A percentile compares a stretch with the other conserved stretches of the same genome.
These are phyloP conservation scores for Ochropleura leucogaster DNA, from an alignment of 2,888 invertebrate species.

Conservation along the genomic window DNA sequence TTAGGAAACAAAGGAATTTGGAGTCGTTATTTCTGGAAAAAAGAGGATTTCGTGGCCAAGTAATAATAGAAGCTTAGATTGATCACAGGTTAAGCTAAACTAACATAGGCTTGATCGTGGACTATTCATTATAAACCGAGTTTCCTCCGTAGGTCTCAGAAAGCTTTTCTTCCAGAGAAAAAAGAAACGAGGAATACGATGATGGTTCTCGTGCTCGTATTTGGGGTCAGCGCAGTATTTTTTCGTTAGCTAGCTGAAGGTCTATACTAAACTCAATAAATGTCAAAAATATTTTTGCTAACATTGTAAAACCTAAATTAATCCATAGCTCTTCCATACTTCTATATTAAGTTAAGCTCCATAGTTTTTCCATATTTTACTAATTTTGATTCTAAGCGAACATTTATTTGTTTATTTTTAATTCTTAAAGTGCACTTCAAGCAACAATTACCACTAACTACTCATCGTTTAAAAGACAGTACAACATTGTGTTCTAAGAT, in stretches of 20 bases:
- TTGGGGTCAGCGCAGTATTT: no score
- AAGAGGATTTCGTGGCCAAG: background rate
- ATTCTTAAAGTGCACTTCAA: background rate
- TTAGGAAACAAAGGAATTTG: background rate
- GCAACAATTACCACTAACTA: background rate
- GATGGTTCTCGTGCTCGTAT: no score
- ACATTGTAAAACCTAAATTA: no score
- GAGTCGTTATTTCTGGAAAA: background rate
- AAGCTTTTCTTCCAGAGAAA: no score
- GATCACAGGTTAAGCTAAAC: background rate
- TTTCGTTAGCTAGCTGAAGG: no score
- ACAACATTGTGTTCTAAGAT: constrained; percentile 30
- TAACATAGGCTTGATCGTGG: background rate
- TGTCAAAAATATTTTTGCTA: no score
- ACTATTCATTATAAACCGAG: background rate
- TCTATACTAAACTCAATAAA: no score
- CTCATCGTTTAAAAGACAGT: constrained; percentile 4
- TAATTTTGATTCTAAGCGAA: background rate
- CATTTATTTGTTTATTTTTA: background rate
- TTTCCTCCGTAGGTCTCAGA: background rate
- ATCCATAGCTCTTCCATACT: no score
- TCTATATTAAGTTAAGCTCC: no score
- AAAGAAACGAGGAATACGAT: no score
- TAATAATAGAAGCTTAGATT: background rate
- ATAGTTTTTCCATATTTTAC: background rate